Evolutionary conservation across 2,113 vertebrate genomes (phyloP), one percentile per base, ranked within the genome.

Genomic region (Cariama cristata): DNA sequence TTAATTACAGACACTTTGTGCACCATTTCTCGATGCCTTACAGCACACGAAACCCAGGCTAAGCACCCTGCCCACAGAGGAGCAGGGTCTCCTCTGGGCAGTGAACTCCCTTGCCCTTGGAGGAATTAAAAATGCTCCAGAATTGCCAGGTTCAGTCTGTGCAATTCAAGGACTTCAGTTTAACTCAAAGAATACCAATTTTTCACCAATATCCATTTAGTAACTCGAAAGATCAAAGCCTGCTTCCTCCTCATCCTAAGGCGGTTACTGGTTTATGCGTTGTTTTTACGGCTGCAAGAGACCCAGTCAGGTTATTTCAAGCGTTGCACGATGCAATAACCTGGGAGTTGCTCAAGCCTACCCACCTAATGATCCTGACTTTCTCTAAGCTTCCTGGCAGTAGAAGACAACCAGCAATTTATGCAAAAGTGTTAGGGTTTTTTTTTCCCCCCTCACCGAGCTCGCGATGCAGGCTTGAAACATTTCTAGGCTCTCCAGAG

Each of bases 31-130:
- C 19, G 66, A 33, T 16, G 8, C 32, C 22, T 59, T 12, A 13
- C 24, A 82, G 63, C 52, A 55, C 20, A 28, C 6, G 4, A 50
- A 62, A 17, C 38, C 12, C 67, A 69, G 45, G 45, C 24, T 22
- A 14, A 86, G n/a, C 63, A 50, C 26, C 2, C 0, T 5, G 2
- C 4, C 58, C 38, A 14, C 33, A 38, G 44, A 23, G 13, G 11
- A 81, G 72, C 18, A 38, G 50, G 21, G 23, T 28, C 4, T 72
- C 56, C 53, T 1, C 0, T 19, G 19, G 40, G 40, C 75, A 28
- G 8, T 7, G 49, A 86, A 52, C 18, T 76, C 58, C 40, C 17
- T 72, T 40, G 40, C 59, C 55, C 38, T 38, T 38, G 38, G 38
- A 38, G 38, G 38, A 38, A 38, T 38, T 38, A 38, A 38, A 38